Evolutionary conservation across 2,888 invertebrate species (phyloP), one percentile per base, ranked within the genome.

Genomic region (Hydropsyche betteni): DNA sequence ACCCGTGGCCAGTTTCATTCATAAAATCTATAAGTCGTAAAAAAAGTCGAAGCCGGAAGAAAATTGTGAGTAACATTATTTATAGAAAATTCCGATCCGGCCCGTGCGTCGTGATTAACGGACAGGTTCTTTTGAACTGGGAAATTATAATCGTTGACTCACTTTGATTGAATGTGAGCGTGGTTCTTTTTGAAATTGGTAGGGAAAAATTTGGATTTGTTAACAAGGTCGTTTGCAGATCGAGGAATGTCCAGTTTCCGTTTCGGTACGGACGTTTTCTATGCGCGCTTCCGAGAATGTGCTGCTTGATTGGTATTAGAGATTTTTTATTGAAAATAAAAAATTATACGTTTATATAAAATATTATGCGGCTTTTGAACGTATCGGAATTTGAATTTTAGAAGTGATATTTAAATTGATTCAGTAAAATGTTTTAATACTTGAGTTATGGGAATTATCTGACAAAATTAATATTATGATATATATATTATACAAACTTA

Each of bases 1-100:
- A 6, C 38, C 69, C 69, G 38, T 51, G 69, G 69, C 38, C 69
- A 69, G 69, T 38, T 69, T 69, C 69, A 69, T 69, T 69, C 69
- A 69, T 69, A 51, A 38, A 12, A 16, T 64, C 33, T n/a, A 68
- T 3, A n/a, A 36, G 10, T 24, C 68, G 12, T 68, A 14, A n/a
- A 51, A 69, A 50, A 44, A 68, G 61, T 1, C 5, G 34, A 2
- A 24, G 68, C 38, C n/a, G 16, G 34, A 16, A 55, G 55, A 16
- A 68, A 68, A 34, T 68, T 12, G 68, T 68, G 68, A 68, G 36
- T 68, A 68, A 68, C 55, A 6, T 7, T 44, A 44, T 44, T 44
- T 44, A 44, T 58, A 58, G 58, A 58, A 58, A 58, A 58, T 24
- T 4, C 8, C 58, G 58, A 58, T 58, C 16, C 24, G 53, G 12